These are phyloP conservation scores for Ochotona curzoniae DNA, from an alignment of 2,113 vertebrate species.

Conservation along the genomic window DNA sequence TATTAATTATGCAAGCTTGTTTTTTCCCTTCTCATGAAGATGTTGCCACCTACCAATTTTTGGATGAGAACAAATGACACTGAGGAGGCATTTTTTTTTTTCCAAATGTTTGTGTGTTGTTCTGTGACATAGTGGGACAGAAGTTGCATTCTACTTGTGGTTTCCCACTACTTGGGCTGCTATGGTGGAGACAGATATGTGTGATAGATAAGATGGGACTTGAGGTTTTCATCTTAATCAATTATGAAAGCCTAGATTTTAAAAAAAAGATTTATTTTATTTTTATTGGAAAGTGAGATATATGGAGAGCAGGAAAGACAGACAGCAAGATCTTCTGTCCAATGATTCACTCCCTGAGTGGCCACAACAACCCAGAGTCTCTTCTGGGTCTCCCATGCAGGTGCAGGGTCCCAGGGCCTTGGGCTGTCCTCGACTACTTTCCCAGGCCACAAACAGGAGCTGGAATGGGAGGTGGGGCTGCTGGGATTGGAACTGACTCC, in stretches of 20 bases:
- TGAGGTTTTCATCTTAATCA: neutral
- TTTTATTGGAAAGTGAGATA: too few relatives aligned
- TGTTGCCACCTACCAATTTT: neutral
- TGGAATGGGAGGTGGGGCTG: too few relatives aligned
- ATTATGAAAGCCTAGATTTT: neutral
- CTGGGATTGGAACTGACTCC: too few relatives aligned
- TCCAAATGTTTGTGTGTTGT: neutral
- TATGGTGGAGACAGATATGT: neutral
- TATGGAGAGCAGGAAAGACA: too few relatives aligned
- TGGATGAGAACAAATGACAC: neutral
- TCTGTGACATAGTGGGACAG: neutral
- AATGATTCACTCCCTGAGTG: too few relatives aligned
- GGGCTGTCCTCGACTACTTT: too few relatives aligned
- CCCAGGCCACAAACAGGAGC: too few relatives aligned
- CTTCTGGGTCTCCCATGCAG: too few relatives aligned
- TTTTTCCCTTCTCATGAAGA: slow-evolving; percentile 12
- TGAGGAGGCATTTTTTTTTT: neutral
- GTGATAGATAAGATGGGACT: neutral
- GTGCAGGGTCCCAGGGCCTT: too few relatives aligned
- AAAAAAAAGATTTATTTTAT: too few relatives aligned
- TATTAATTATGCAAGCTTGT: neutral
- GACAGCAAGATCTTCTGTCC: too few relatives aligned
- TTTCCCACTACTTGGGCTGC: neutral
- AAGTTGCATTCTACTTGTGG: slow-evolving; percentile 8
- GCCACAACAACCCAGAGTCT: too few relatives aligned